Evolutionary conservation across 2,888 invertebrate species (phyloP).

Genomic region (Meliscaeva auricollis): DNA sequence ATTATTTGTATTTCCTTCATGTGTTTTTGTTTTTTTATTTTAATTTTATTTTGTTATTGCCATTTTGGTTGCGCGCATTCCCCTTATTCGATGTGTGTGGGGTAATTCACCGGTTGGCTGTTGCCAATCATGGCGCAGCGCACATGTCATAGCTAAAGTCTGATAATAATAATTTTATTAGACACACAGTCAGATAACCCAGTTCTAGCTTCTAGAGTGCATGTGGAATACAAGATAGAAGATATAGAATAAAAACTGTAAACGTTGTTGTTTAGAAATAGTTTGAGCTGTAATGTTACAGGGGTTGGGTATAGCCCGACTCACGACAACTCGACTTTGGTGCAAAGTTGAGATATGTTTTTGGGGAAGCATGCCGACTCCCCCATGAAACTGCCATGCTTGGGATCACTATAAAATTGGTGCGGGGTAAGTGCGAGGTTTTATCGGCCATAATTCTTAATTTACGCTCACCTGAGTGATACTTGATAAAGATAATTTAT

Average conservation of each 20-base stretch:
- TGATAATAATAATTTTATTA: conserved; percentile 44
- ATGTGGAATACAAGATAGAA: conserved; percentile 3
- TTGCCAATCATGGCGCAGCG: conserved; percentile 31
- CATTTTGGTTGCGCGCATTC: not conserved
- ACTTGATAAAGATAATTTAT: too few species aligned
- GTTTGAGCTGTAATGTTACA: not conserved
- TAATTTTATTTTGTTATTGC: not conserved
- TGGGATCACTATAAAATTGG: too few species aligned
- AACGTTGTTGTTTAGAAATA: conserved; percentile 1
- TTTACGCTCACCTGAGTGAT: too few species aligned
- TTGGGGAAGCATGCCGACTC: too few species aligned
- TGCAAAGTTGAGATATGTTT: too few species aligned
- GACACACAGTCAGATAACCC: conserved; percentile 45
- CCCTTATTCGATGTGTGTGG: conserved; percentile 30
- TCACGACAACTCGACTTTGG: too few species aligned
- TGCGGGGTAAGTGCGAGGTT: too few species aligned
- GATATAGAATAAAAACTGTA: conserved; percentile 28
- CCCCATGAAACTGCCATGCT: too few species aligned
- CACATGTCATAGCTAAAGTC: conserved; percentile 56
- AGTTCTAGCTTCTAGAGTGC: conserved; percentile 26
- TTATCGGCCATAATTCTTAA: too few species aligned
- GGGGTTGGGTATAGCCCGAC: too few species aligned
- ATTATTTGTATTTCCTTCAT: conserved; percentile 45
- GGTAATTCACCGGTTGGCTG: conserved; percentile 59
- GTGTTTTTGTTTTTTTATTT: conserved; percentile 9